phyloP scores from a whole-genome alignment of 1,140 invertebrate species.

The Drosophila teissieri region DNA sequence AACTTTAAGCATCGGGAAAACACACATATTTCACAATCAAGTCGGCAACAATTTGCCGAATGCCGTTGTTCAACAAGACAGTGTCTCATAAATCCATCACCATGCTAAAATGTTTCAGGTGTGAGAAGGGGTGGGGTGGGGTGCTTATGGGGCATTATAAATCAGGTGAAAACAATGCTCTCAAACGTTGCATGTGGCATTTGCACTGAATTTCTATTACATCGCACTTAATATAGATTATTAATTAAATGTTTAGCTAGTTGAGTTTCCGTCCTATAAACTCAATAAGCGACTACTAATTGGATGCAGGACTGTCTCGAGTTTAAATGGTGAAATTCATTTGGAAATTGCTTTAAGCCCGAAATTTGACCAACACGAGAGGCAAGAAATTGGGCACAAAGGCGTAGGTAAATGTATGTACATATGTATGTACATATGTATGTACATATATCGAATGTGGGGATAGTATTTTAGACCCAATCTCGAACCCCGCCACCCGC shows the following conservation, averaged over 20 bases:
- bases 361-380: slow-evolving; percentile 24
- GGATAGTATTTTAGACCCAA: slow-evolving; percentile 25
- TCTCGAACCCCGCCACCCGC: neutral
- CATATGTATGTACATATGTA: too few species aligned
- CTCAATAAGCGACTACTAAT: slow-evolving; percentile 14
- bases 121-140: too few species aligned
- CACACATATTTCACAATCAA: slow-evolving; percentile 62
- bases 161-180: too few species aligned
- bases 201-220: neutral
- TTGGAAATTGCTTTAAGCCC: slow-evolving; percentile 9
- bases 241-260: neutral
- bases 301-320: slow-evolving; percentile 6
- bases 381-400: slow-evolving; percentile 17
- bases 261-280: slow-evolving; percentile 6
- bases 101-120: neutral
- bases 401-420: neutral
- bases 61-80: slow-evolving; percentile 50
- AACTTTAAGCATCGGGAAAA: neutral
- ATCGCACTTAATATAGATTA: neutral
- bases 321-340: slow-evolving; percentile 14
- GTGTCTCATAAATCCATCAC: slow-evolving; percentile 55
- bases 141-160: neutral
- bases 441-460: neutral
- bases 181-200: neutral
- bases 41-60: slow-evolving; percentile 55